phyloP scores from a whole-genome alignment of 2,113 vertebrate genomes.

The Tachysurus fulvidraco region DNA sequence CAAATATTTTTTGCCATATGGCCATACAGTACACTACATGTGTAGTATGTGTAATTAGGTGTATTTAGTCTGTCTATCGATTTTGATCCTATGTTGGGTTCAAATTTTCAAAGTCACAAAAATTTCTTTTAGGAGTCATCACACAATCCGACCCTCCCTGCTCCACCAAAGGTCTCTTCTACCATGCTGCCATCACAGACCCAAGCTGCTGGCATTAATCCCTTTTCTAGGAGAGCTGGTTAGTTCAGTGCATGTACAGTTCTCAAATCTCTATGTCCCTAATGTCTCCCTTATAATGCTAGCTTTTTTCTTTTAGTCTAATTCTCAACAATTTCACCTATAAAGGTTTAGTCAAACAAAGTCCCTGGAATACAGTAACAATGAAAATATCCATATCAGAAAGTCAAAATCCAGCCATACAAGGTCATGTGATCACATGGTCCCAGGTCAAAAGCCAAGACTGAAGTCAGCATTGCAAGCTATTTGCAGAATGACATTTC shows the following conservation, averaged over 20 bases:
- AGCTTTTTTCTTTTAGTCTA: background rate
- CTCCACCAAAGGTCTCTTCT: slow-evolving; percentile 28
- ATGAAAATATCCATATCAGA: background rate
- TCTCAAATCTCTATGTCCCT: background rate
- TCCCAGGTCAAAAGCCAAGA: background rate
- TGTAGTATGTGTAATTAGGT: background rate
- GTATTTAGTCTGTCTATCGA: background rate
- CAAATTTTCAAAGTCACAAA: background rate
- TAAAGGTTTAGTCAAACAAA: background rate
- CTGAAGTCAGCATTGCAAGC: background rate
- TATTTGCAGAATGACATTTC: background rate
- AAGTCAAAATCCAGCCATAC: background rate
- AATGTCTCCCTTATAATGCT: background rate
- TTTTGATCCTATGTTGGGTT: background rate
- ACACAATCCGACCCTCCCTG: background rate
- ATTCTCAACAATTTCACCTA: background rate
- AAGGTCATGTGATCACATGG: background rate
- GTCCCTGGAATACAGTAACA: background rate
- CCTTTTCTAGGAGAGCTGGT: slow-evolving; percentile 70
- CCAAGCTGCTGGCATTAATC: slow-evolving; percentile 52
- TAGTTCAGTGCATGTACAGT: slow-evolving; percentile 34
- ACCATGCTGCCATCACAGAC: slow-evolving; percentile 42
- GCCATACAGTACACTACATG: background rate
- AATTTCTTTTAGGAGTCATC: slow-evolving; percentile 60
- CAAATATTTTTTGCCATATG: background rate